Conservation (phyloP, 2,113 vertebrate genomes). For the Melanotaenia duboulayi region DNA sequence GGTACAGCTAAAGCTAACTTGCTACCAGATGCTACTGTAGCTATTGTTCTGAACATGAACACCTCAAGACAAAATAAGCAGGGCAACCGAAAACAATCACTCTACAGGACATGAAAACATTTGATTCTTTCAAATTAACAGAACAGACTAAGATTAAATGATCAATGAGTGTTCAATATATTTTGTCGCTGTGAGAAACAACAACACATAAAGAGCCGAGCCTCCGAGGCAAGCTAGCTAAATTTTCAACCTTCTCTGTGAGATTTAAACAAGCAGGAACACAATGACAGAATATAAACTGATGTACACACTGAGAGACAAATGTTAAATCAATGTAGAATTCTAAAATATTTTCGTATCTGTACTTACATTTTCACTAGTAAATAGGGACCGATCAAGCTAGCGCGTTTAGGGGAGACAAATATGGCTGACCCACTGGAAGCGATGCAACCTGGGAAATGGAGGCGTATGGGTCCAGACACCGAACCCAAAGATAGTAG, state of each 20-base stretch:
- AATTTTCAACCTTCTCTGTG: accelerated
- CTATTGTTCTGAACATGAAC: slow-evolving; percentile 9
- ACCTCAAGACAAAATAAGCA: not conserved
- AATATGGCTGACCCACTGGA: slow-evolving; percentile 67
- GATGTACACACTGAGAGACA: accelerated
- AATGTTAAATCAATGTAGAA: accelerated
- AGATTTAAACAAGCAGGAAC: not conserved
- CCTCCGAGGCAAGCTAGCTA: not conserved
- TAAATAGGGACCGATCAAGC: slow-evolving; percentile 35
- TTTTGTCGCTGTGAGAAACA: slow-evolving; percentile 62
- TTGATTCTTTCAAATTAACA: not conserved
- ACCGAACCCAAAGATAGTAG: too few species aligned
- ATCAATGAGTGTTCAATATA: not conserved
- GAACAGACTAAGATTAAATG: not conserved
- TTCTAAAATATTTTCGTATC: slow-evolving; percentile 25
- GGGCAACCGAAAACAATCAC: not conserved
- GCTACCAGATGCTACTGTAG: slow-evolving; percentile 8
- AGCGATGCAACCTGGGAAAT: slow-evolving; percentile 63
- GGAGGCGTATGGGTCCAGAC: slow-evolving; percentile 26
- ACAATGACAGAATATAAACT: accelerated
- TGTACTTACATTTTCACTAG: slow-evolving; percentile 74
- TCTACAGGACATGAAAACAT: accelerated
- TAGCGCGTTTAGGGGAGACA: slow-evolving; percentile 61
- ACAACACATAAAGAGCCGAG: slow-evolving; percentile 65
- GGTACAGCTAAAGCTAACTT: slow-evolving; percentile 56